phyloP scores from a whole-genome alignment of 2,888 invertebrate species.

The Clistopyga incitator region DNA sequence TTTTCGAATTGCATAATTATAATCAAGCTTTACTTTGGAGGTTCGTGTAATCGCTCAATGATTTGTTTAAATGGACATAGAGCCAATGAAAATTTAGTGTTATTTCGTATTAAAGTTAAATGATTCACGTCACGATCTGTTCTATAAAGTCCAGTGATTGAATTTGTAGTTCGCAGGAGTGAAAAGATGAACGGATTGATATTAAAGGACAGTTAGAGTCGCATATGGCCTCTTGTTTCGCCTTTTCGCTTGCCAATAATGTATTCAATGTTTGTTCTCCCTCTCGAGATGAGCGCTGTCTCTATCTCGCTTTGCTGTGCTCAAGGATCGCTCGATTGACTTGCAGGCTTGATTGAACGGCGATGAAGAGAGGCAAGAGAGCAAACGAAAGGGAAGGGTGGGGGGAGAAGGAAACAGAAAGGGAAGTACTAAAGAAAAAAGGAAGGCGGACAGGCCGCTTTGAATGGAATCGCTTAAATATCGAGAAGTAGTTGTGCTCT shows the following conservation, averaged over 20 bases:
- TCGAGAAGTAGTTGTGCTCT: conserved; percentile 66
- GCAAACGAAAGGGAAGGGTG: conserved; percentile 22
- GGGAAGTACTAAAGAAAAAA: conserved; percentile 47
- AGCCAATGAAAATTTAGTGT: background rate
- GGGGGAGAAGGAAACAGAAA: conserved; percentile 34
- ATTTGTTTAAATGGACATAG: background rate
- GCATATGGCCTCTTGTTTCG: conserved; percentile 60
- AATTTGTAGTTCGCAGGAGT: background rate
- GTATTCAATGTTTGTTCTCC: conserved; percentile 66
- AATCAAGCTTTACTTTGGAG: too few species aligned
- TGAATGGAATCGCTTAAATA: conserved; percentile 68
- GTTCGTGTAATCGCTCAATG: too few species aligned
- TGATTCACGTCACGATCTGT: background rate
- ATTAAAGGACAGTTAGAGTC: conserved; percentile 41
- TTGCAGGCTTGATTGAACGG: conserved; percentile 64
- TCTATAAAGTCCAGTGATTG: background rate
- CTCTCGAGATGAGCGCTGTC: conserved; percentile 55
- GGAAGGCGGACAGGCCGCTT: conserved; percentile 58
- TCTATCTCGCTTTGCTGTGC: conserved; percentile 55
- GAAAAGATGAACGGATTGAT: conserved; percentile 7
- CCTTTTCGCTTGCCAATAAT: conserved; percentile 61
- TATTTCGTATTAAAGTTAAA: background rate
- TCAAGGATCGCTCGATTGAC: conserved; percentile 66
- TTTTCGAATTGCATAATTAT: too few species aligned
- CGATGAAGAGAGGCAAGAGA: conserved; percentile 60